These are phyloP conservation scores for Mesorhabditis spiculigera DNA, from an alignment of 2,888 invertebrate species.

Conservation along the genomic window DNA sequence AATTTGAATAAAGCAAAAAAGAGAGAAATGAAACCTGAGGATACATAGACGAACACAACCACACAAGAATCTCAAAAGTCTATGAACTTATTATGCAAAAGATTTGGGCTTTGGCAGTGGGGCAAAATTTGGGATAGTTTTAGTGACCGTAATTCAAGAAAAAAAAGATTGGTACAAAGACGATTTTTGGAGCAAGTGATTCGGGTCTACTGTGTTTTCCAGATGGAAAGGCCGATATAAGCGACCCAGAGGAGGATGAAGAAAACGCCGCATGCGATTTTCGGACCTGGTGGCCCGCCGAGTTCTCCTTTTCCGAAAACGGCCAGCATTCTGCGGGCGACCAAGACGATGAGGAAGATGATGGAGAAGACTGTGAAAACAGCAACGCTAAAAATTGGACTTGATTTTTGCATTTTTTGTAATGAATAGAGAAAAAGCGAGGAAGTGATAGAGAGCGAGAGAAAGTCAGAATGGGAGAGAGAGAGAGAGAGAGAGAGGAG, in stretches of 20 bases:
- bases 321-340: constrained; percentile 62
- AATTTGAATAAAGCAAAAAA: too few species aligned
- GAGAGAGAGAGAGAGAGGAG: too few species aligned
- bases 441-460: not conserved
- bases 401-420: not conserved
- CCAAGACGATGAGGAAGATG: constrained; percentile 62
- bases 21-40: too few species aligned
- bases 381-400: constrained; percentile 64
- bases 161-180: too few species aligned
- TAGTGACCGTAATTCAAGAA: too few species aligned
- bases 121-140: too few species aligned
- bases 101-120: too few species aligned
- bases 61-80: too few species aligned
- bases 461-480: not conserved
- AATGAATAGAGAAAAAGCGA: not conserved
- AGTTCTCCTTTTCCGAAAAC: constrained; percentile 64
- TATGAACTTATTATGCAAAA: too few species aligned
- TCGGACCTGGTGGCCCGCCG: constrained; percentile 63
- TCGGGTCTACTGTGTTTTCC: constrained; percentile 12
- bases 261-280: constrained; percentile 60
- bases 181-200: too few species aligned
- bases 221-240: constrained; percentile 59
- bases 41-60: too few species aligned
- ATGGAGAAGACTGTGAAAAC: constrained; percentile 65
- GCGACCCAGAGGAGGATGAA: constrained; percentile 64